These are phyloP conservation scores for Lycaon pictus DNA, from an alignment of 2,113 vertebrate genomes.

Conservation along the genomic window DNA sequence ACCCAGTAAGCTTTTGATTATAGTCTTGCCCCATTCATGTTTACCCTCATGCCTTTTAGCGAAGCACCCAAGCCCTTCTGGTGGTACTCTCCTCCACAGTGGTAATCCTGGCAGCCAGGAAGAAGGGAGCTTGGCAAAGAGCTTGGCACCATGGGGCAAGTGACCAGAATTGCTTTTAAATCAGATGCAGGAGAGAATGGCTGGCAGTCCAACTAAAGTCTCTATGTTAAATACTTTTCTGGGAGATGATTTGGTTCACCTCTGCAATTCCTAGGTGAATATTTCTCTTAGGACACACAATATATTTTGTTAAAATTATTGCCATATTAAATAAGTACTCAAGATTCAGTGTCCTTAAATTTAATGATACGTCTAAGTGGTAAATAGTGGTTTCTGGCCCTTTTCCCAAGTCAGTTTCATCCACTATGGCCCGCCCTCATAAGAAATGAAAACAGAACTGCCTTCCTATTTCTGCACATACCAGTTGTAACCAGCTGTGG, in stretches of 20 bases:
- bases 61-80: background rate
- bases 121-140: background rate
- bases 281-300: background rate
- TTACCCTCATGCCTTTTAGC: background rate
- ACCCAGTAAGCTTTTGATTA: background rate
- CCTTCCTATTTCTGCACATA: background rate
- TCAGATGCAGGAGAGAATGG: background rate
- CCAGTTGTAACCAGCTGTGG: background rate
- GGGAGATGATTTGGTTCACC: background rate
- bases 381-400: background rate
- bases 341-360: background rate
- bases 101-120: background rate
- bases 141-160: background rate
- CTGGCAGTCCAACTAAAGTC: background rate
- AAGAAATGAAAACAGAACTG: background rate
- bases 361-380: background rate
- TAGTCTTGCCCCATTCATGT: background rate
- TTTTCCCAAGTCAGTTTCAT: background rate
- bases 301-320: slow-evolving; percentile 4
- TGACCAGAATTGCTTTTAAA: background rate
- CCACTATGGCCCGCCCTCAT: background rate
- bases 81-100: background rate
- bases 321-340: background rate
- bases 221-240: background rate
- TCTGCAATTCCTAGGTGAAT: background rate